These are phyloP conservation scores for Actinia equina DNA, from an alignment of 64 coral and sea anemone species.

Conservation along the genomic window DNA sequence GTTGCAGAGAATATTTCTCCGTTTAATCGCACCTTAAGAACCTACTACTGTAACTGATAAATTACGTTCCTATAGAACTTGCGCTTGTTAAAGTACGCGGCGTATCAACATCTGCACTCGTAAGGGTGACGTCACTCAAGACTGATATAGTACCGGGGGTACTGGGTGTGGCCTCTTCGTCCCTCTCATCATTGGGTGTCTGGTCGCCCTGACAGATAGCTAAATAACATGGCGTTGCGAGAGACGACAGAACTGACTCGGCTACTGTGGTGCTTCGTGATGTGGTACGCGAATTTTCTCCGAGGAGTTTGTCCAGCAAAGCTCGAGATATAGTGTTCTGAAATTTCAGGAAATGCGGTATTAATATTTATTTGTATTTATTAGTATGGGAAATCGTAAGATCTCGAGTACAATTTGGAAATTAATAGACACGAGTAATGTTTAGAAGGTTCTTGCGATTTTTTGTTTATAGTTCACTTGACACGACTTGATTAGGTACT, in stretches of 20 bases:
- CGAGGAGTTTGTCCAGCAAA: conserved; percentile 47
- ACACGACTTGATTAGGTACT: too few species aligned
- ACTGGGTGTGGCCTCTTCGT: neutral
- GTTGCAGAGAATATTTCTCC: too few species aligned
- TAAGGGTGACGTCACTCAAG: conserved; percentile 26
- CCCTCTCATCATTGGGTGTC: neutral
- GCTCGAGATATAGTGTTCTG: conserved; percentile 37
- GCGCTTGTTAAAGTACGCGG: conserved; percentile 6
- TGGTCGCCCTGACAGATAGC: neutral
- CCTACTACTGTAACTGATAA: too few species aligned
- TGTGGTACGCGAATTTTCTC: conserved; percentile 57
- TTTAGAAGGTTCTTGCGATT: too few species aligned
- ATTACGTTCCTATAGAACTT: neutral
- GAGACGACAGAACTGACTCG: conserved; percentile 36
- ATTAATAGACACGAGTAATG: too few species aligned
- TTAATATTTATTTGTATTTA: neutral
- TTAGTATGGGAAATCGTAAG: too few species aligned
- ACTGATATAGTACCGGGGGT: neutral
- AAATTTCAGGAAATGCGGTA: neutral
- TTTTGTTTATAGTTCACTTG: too few species aligned
- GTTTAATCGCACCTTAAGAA: too few species aligned
- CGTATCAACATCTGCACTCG: neutral
- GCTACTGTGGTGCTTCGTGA: conserved; percentile 61
- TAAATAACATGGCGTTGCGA: neutral
- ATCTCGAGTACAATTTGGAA: too few species aligned